A percentile compares a stretch with the other conserved stretches of the same genome.
Conservation (phyloP, 1,140 invertebrate species). For the Drosophila nasuta region DNA sequence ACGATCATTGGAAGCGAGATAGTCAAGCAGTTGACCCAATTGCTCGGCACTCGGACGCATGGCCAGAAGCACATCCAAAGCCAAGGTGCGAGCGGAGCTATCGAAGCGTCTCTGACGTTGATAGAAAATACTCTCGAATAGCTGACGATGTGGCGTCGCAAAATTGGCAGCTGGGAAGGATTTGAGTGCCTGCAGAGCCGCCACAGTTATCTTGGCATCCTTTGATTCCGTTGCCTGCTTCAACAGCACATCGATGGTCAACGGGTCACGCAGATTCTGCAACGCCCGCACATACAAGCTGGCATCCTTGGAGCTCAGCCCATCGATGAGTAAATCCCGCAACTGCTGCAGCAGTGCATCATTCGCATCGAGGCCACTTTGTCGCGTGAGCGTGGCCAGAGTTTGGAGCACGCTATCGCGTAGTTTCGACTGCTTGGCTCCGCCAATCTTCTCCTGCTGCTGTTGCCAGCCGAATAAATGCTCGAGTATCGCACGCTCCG, state of each 20-base stretch:
- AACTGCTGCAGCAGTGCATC: slow-evolving; percentile 63
- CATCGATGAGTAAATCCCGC: slow-evolving; percentile 48
- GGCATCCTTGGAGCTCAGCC: slow-evolving; percentile 84
- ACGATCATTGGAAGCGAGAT: slow-evolving; percentile 86
- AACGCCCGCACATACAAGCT: slow-evolving; percentile 88
- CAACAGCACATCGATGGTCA: slow-evolving; percentile 87
- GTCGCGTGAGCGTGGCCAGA: slow-evolving; percentile 87
- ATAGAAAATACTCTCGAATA: slow-evolving; percentile 88
- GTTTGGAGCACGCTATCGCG: slow-evolving; percentile 88
- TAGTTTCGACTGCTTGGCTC: slow-evolving; percentile 86
- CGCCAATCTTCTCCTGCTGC: slow-evolving; percentile 84
- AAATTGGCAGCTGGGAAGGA: slow-evolving; percentile 85
- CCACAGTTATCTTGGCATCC: slow-evolving; percentile 86
- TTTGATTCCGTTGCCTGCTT: slow-evolving; percentile 85
- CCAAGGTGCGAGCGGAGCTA: slow-evolving; percentile 89
- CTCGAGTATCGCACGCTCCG: slow-evolving; percentile 87
- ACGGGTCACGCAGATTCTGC: slow-evolving; percentile 88
- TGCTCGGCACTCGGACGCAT: slow-evolving; percentile 86
- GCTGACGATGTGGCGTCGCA: slow-evolving; percentile 79
- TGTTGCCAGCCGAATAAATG: slow-evolving; percentile 85
- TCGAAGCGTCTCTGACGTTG: slow-evolving; percentile 88
- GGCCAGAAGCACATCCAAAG: slow-evolving; percentile 90
- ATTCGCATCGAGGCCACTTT: slow-evolving; percentile 66
- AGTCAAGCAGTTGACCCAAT: slow-evolving; percentile 86
- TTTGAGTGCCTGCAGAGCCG: slow-evolving; percentile 89